Base-by-base conservation (phyloP, 2,888 invertebrate species). In the Matsumyia berberina region DNA sequence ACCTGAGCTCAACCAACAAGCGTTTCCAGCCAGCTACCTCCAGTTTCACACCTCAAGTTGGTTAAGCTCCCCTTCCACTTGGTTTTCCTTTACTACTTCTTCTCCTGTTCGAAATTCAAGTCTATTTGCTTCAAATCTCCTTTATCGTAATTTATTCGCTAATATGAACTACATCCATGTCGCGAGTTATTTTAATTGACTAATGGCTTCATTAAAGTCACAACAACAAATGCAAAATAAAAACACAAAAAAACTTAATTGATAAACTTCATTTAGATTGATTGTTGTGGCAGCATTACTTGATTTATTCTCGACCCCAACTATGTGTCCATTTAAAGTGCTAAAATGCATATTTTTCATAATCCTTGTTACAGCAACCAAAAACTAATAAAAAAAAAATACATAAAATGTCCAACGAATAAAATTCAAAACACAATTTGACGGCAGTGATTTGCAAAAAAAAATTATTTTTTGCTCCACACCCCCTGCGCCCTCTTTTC, bases 261-360 rank as follows among this genome's bases (percentile, higher is more conserved):
- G 24, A 67, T 24, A 44, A 64, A 72, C 46, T 37, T 17, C 58
- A 70, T 76, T 67, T 55, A 17, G 64, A 58, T 58, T 67, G 62
- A 73, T 83, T 69, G 35, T 69, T 66, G 69, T 69, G 77, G 69
- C 44, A 44, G 69, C 87, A 88, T 89, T 88, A 89, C 88, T 88
- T 88, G 88, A 88, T 88, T 86, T 86, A 74, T 35, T 24, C 9
- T 62, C 19, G 12, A 83, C 77, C 77, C 49, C 81, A 76, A 58
- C 24, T n/a, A 74, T 86, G 69, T 51, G 55, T 70, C 19, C 24
- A 19, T 77, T 77, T 67, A 55, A 67, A 86, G 53, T 73, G 64
- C 44, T 74, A 69, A 86, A 86, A 82, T 72, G 33, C n/a, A 67
- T 19, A 62, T 70, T 19, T 60, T 66, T 24, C 39, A 55, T 46